Percentiles rank a stretch among this genome's conserved stretches.
Conservation (phyloP, 2,113 vertebrate genomes). For the Trichechus manatus region DNA sequence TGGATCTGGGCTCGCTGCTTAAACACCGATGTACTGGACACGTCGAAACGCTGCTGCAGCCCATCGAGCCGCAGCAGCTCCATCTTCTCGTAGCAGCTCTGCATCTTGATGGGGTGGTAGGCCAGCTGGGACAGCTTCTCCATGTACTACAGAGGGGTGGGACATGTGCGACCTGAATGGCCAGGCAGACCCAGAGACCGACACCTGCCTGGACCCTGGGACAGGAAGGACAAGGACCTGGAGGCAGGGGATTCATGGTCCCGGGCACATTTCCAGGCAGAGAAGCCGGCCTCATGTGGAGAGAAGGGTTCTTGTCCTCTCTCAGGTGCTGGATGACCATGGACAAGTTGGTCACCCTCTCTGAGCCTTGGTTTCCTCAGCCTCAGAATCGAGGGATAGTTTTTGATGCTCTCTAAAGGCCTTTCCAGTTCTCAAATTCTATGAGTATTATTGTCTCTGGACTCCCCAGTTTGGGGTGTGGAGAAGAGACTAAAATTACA, state of each 20-base stretch:
- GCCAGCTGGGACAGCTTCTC: conserved; percentile 96
- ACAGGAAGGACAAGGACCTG: neutral
- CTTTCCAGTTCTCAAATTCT: neutral
- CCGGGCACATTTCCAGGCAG: accelerated
- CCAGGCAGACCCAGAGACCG: neutral
- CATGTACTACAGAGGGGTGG: conserved; percentile 91
- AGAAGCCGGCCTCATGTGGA: neutral
- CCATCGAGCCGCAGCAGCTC: conserved; percentile 96
- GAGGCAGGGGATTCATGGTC: accelerated
- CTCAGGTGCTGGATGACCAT: neutral
- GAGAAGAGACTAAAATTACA: neutral
- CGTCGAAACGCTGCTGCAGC: conserved; percentile 96
- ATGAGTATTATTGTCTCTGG: neutral
- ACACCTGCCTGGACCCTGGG: neutral
- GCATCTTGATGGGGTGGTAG: conserved; percentile 98
- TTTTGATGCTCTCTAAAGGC: neutral
- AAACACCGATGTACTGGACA: conserved; percentile 95
- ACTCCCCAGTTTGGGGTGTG: neutral
- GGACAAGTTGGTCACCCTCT: neutral
- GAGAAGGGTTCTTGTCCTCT: neutral
- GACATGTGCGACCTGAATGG: accelerated
- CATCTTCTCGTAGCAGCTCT: conserved; percentile 96
- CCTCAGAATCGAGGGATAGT: neutral
- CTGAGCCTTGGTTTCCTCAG: neutral
- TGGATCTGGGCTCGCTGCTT: conserved; percentile 97